Evolutionary conservation across 2,888 invertebrate species (phyloP).

Genomic region (Busseola fusca): DNA sequence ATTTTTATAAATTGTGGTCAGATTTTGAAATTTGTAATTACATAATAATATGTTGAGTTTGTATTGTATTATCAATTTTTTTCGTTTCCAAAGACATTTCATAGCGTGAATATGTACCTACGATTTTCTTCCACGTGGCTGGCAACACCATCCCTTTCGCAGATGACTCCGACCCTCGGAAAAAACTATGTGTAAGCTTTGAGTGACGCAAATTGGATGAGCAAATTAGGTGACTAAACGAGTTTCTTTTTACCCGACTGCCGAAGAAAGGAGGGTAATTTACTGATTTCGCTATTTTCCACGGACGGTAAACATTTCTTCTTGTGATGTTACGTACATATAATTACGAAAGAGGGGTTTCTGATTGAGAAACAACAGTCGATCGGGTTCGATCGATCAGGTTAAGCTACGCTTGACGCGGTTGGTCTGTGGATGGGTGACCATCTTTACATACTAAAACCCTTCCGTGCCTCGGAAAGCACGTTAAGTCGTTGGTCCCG

Average conservation of each 20-base stretch:
- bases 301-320: constrained; percentile 14
- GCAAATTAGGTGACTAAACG: constrained; percentile 56
- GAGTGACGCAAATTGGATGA: constrained; percentile 62
- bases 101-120: neutral
- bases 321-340: neutral
- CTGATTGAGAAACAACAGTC: no score
- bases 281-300: constrained; percentile 22
- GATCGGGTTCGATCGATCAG: no score
- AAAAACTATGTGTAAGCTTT: constrained; percentile 58
- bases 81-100: neutral
- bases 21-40: neutral
- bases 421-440: no score
- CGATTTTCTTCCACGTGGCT: constrained; percentile 1
- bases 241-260: constrained; percentile 30
- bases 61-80: neutral
- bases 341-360: no score
- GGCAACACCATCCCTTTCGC: constrained; percentile 40
- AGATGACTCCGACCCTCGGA: constrained; percentile 44
- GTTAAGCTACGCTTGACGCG: no score
- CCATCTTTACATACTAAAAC: no score
- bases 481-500: no score
- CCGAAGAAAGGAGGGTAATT: no score
- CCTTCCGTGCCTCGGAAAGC: no score
- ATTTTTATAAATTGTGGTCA: neutral
- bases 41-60: no score